Conservation (phyloP, 1,140 invertebrate genomes). For the Formica selysi region DNA sequence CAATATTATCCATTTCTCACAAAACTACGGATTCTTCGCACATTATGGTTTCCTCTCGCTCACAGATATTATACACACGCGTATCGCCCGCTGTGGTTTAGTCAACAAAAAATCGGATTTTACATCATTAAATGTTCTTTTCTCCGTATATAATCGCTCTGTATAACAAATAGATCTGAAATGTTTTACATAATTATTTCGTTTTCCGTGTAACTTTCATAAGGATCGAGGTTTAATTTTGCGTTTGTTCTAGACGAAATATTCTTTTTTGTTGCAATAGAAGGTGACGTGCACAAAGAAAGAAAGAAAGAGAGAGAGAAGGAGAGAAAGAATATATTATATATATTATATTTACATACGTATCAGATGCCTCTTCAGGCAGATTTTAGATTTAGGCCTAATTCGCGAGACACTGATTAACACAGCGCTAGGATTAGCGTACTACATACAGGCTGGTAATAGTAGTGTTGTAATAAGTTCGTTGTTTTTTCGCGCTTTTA, state of each 20-base stretch:
- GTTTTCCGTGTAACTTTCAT: conserved; percentile 60
- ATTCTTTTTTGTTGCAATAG: conserved; percentile 54
- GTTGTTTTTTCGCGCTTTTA: conserved; percentile 56
- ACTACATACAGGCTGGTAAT: conserved; percentile 66
- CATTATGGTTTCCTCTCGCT: conserved; percentile 45
- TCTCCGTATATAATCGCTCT: conserved; percentile 23
- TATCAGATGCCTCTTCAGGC: conserved; percentile 44
- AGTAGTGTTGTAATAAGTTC: conserved; percentile 70
- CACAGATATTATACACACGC: conserved; percentile 36
- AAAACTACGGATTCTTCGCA: conserved; percentile 55
- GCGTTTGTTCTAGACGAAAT: conserved; percentile 59
- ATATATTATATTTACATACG: conserved; percentile 51
- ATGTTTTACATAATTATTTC: conserved; percentile 49
- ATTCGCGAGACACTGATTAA: conserved; percentile 71
- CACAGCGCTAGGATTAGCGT: conserved; percentile 65
- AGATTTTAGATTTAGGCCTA: conserved; percentile 73
- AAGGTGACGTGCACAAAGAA: conserved; percentile 69
- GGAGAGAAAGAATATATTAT: conserved; percentile 60
- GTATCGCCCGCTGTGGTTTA: background rate
- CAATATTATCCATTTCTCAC: conserved; percentile 62
- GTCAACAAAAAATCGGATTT: background rate
- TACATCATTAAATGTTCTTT: conserved; percentile 6
- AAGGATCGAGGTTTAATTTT: conserved; percentile 59
- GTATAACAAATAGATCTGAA: conserved; percentile 38
- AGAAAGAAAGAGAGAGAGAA: conserved; percentile 62